A percentile compares a stretch with the other conserved stretches of the same genome.
These are phyloP conservation scores for Bos taurus DNA, from an alignment of 2,113 vertebrate species.

Conservation along the genomic window DNA sequence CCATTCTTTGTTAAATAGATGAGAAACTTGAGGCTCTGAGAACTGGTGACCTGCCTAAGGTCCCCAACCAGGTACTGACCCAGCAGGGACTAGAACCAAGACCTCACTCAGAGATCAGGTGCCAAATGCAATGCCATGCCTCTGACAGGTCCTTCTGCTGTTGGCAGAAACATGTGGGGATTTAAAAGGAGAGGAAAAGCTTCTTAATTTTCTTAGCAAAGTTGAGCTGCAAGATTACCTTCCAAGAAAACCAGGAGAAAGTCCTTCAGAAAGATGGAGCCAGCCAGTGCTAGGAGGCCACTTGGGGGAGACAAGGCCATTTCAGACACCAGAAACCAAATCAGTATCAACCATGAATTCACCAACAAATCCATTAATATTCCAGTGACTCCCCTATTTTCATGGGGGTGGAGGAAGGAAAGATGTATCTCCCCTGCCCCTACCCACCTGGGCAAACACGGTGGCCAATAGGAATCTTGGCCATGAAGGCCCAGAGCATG, in stretches of 20 bases:
- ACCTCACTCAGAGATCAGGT: not conserved
- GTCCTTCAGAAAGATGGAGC: not conserved
- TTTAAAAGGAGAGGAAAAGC: not conserved
- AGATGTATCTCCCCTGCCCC: not conserved
- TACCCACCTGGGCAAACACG: not conserved
- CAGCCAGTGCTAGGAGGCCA: not conserved
- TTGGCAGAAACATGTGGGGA: fast-evolving
- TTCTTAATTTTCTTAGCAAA: not conserved
- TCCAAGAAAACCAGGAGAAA: not conserved
- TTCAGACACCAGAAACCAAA: not conserved
- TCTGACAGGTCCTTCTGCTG: not conserved
- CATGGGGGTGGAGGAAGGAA: not conserved
- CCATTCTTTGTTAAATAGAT: not conserved
- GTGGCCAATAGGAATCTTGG: not conserved
- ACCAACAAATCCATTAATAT: not conserved
- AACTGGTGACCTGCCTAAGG: not conserved
- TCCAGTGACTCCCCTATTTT: not conserved
- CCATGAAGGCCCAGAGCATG: not conserved
- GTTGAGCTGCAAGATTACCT: not conserved
- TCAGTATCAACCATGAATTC: not conserved
- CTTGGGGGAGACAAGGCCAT: not conserved
- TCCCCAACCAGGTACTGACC: not conserved
- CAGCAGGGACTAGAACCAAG: not conserved
- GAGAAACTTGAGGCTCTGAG: not conserved
- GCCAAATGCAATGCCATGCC: fast-evolving